phyloP scores from a whole-genome alignment of 2,113 vertebrate genomes.

The Rhinolophus sinicus region DNA sequence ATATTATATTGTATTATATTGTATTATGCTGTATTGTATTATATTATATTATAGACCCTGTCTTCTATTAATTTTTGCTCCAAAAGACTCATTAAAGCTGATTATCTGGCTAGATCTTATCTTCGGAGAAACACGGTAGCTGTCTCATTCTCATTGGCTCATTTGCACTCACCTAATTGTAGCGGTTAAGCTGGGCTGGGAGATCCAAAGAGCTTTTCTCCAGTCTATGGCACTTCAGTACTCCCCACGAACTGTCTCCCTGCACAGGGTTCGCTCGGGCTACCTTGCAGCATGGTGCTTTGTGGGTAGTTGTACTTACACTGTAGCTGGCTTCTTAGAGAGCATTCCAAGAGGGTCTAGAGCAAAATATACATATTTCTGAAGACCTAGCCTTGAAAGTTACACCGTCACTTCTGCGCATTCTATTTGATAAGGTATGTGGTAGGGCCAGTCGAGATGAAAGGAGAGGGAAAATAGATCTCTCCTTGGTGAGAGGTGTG shows the following conservation, averaged over 20 bases:
- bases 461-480: background rate
- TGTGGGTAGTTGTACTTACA: background rate
- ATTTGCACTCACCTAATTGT: background rate
- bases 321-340: background rate
- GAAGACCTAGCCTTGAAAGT: background rate
- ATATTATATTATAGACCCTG: too few relatives aligned
- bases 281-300: background rate
- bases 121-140: too few relatives aligned
- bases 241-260: accelerated
- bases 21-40: too few relatives aligned
- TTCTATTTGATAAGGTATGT: background rate
- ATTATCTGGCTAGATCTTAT: too few relatives aligned
- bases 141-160: background rate
- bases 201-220: background rate
- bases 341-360: background rate
- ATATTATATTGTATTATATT: too few relatives aligned
- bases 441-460: background rate
- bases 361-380: background rate
- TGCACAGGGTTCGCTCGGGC: accelerated
- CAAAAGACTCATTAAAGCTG: too few relatives aligned
- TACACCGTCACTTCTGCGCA: background rate
- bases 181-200: background rate
- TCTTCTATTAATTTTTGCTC: too few relatives aligned
- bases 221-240: accelerated
- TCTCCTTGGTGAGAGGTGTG: background rate